Conservation (phyloP, 2,113 vertebrate species). For the Psilopogon haemacephalus region DNA sequence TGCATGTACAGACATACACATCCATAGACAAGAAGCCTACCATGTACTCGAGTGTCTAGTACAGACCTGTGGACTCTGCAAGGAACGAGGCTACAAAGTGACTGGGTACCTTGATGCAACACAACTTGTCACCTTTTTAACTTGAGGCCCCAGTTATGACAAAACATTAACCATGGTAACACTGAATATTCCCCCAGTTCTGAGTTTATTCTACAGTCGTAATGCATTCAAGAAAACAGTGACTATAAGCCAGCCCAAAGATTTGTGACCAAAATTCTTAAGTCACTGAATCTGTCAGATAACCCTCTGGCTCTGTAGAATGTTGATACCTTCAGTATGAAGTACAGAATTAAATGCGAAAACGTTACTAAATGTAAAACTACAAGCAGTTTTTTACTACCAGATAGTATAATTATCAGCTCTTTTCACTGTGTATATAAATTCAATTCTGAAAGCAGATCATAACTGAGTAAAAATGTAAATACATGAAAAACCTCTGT, state of each 20-base stretch:
- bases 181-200: background rate
- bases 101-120: background rate
- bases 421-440: background rate
- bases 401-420: background rate
- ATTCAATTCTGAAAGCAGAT: background rate
- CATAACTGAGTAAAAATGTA: background rate
- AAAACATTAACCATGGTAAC: background rate
- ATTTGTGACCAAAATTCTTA: background rate
- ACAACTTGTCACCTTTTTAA: background rate
- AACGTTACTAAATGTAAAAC: background rate
- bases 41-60: background rate
- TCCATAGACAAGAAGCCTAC: background rate
- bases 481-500: background rate
- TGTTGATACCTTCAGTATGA: background rate
- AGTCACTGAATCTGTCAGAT: background rate
- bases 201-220: background rate
- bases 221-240: background rate
- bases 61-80: background rate
- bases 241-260: background rate
- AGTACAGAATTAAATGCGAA: background rate
- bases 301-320: background rate
- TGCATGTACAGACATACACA: rapidly evolving
- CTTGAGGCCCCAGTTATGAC: rapidly evolving
- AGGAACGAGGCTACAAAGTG: background rate
- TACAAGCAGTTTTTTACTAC: background rate